Conservation (phyloP, 1,140 invertebrate species). For the Diprion similis region DNA sequence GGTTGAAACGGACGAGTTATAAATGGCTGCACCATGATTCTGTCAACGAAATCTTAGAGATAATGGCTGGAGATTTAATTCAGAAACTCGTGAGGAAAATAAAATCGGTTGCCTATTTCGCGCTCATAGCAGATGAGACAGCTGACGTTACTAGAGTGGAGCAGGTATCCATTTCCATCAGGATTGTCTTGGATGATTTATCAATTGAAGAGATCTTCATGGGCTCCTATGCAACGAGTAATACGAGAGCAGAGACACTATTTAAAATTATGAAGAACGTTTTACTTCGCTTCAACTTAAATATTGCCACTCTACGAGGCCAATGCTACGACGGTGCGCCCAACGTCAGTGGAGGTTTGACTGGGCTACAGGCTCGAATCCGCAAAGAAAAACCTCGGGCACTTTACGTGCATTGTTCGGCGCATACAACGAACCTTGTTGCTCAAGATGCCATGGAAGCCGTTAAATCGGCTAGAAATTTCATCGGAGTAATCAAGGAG, state of each 20-base stretch:
- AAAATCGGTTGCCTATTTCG: conserved; percentile 23
- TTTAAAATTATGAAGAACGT: conserved; percentile 30
- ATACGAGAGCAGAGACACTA: conserved; percentile 30
- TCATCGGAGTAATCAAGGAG: conserved; percentile 27
- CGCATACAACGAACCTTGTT: conserved; percentile 36
- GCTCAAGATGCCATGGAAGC: conserved; percentile 33
- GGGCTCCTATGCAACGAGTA: conserved; percentile 28
- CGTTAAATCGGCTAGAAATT: conserved; percentile 24
- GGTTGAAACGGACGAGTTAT: conserved; percentile 23
- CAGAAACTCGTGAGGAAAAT: conserved; percentile 25
- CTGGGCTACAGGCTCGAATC: conserved; percentile 32
- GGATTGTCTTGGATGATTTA: conserved; percentile 26
- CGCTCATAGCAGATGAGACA: conserved; percentile 25
- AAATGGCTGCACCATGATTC: conserved; percentile 28
- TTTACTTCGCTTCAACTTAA: conserved; percentile 26
- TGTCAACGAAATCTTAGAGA: conserved; percentile 28
- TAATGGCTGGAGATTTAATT: conserved; percentile 27
- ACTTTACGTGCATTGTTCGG: conserved; percentile 36
- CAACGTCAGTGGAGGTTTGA: conserved; percentile 33
- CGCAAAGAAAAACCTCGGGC: conserved; percentile 32
- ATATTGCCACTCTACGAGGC: conserved; percentile 31
- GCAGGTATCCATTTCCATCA: conserved; percentile 27
- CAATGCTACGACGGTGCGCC: conserved; percentile 38
- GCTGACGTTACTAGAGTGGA: conserved; percentile 22
- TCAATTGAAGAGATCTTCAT: conserved; percentile 29